A percentile compares a stretch with the other conserved stretches of the same genome.
These are phyloP conservation scores for Brachyhypopomus occidentalis DNA, from an alignment of 2,113 vertebrate genomes.

Conservation along the genomic window DNA sequence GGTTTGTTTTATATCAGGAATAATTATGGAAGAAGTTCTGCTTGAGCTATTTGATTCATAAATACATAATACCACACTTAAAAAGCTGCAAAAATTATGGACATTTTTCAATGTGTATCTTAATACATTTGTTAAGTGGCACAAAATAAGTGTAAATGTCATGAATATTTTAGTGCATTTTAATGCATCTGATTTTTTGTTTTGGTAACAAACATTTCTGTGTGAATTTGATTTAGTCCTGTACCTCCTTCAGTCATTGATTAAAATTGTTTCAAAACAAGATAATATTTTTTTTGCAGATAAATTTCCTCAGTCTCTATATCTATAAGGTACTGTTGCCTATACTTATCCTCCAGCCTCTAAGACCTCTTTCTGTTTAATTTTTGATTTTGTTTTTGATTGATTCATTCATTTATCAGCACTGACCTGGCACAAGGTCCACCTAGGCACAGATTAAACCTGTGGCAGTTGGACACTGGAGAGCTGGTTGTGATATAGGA, in stretches of 20 bases:
- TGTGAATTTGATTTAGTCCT: not conserved
- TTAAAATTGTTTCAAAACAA: not conserved
- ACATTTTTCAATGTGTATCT: not conserved
- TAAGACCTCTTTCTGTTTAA: no score
- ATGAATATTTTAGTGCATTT: not conserved
- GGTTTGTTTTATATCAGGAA: not conserved
- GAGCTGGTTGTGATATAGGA: no score
- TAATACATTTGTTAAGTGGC: not conserved
- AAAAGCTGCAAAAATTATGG: not conserved
- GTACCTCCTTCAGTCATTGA: constrained; percentile 5
- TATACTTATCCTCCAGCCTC: not conserved
- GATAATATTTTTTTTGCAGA: not conserved
- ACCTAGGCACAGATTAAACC: no score
- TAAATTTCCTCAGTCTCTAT: not conserved
- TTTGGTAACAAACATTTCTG: not conserved
- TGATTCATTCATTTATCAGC: no score
- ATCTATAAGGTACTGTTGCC: no score
- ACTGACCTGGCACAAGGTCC: no score
- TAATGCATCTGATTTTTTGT: not conserved
- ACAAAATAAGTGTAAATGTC: not conserved
- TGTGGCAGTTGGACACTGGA: no score
- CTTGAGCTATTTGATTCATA: not conserved
- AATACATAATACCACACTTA: not conserved
- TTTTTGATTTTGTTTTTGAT: no score
- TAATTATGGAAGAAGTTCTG: no score